Base-by-base conservation (phyloP, 2,888 invertebrate genomes). In the Diaphora mendica region DNA sequence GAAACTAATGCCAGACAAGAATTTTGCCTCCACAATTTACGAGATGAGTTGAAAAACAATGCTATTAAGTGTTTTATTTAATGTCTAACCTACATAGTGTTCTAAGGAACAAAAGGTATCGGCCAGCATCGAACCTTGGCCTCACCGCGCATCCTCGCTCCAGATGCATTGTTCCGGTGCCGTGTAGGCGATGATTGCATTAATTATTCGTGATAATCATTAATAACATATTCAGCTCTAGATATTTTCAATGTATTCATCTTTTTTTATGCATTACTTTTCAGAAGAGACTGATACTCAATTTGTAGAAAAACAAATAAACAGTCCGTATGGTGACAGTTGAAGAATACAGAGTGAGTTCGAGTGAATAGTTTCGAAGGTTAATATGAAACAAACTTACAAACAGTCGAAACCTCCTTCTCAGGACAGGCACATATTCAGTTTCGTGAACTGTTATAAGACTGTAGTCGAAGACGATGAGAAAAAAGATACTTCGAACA, bases 91-190 rank as follows among this genome's bases (percentile, higher is more conserved):
- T 84, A 79, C 83, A 85, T 86, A 83, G 76, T 65, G 70, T n/a
- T 69, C 74, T 72, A 78, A 80, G 79, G 90, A 93, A 93, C 94
- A 94, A 94, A 94, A 93, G 93, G 89, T 87, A 87, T 83, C 84
- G 84, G 84, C 87, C 86, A 86, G 83, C 83, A 68, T 86, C 87
- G 90, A 92, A 93, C 95, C 95, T 95, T 95, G 95, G 94, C 94
- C 91, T 90, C 94, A 93, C 91, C 87, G 92, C 87, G 86, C 93
- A 95, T 95, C 95, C 95, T 95, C 92, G 95, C 94, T 91, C 95
- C 88, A 94, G 90, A 94, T 94, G 89, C 87, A 79, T 82, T 89
- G 88, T 90, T 90, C 89, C 87, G 88, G 72, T 72, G 69, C 64
- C 70, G 59, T 69, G 68, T 71, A 64, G 71, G 65, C 66, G 68